Conservation (phyloP, 2,113 vertebrate genomes). For the Parus major region DNA sequence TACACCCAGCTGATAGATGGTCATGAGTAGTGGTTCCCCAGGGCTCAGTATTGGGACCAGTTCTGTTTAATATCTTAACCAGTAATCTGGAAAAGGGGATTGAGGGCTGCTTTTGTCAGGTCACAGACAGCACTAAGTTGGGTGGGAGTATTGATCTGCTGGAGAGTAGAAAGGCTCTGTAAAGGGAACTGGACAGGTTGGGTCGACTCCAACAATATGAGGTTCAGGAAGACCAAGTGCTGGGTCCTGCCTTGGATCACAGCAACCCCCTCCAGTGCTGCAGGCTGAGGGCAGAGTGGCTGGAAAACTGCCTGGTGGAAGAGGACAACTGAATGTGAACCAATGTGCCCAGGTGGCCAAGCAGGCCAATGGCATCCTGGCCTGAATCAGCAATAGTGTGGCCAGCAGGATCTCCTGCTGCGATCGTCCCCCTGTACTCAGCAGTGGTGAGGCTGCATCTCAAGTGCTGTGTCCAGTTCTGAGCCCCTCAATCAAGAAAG, state of each 20-base stretch:
- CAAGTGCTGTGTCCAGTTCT: background rate
- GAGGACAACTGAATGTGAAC: background rate
- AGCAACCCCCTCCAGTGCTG: background rate
- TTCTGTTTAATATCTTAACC: background rate
- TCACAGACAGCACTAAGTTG: background rate
- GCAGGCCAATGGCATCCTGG: background rate
- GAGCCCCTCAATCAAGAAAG: background rate
- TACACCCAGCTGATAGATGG: background rate
- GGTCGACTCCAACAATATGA: fast-evolving
- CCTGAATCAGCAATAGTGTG: fast-evolving
- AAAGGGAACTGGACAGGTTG: background rate
- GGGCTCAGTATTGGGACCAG: background rate
- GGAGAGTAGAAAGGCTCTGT: background rate
- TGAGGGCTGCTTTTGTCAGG: background rate
- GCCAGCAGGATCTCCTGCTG: background rate
- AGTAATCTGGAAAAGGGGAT: background rate
- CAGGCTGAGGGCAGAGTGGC: background rate
- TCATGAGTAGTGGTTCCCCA: background rate
- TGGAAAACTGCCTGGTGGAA: background rate
- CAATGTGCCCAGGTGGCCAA: background rate
- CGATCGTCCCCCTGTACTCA: fast-evolving
- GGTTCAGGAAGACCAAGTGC: background rate
- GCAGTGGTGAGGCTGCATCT: background rate
- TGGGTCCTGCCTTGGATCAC: background rate
- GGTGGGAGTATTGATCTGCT: background rate